Percentiles rank a stretch among this genome's conserved stretches.
Conservation (phyloP, 2,888 invertebrate genomes). For the Melitaea athalia region DNA sequence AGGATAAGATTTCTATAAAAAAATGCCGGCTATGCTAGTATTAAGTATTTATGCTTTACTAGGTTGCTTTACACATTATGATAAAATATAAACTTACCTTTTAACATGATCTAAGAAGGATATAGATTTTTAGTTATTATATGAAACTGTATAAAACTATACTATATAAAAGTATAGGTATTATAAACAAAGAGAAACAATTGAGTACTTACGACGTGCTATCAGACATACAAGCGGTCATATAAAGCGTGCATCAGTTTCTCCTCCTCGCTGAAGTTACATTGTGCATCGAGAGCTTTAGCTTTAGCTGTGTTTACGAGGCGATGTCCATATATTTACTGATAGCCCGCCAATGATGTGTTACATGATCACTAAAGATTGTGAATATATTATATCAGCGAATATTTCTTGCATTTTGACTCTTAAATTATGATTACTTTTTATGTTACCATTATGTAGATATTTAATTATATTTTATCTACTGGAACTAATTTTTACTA, state of each 20-base stretch:
- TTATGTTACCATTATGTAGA: too few species aligned
- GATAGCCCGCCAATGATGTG: neutral
- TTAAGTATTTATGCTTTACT: too few species aligned
- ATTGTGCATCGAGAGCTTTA: constrained; percentile 6
- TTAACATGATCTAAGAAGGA: neutral
- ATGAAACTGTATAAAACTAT: too few species aligned
- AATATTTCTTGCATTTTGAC: neutral
- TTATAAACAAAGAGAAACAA: neutral
- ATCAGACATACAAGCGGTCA: neutral
- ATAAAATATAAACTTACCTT: too few species aligned
- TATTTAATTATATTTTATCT: too few species aligned
- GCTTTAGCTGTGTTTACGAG: constrained; percentile 1
- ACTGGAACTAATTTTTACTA: too few species aligned
- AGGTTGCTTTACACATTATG: too few species aligned
- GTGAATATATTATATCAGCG: constrained; percentile 1
- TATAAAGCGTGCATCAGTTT: neutral
- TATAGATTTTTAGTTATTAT: neutral
- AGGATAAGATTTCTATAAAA: too few species aligned
- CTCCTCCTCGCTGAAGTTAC: constrained; percentile 2
- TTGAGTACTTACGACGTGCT: neutral
- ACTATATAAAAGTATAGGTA: too few species aligned
- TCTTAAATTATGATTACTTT: too few species aligned
- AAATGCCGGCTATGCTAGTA: too few species aligned
- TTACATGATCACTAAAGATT: constrained; percentile 10
- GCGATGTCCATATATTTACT: constrained; percentile 1